Evolutionary conservation across 2,797 vertebrate genomes (phyloP), one percentile per base, ranked within the genome.

Genomic region (Anableps anableps): DNA sequence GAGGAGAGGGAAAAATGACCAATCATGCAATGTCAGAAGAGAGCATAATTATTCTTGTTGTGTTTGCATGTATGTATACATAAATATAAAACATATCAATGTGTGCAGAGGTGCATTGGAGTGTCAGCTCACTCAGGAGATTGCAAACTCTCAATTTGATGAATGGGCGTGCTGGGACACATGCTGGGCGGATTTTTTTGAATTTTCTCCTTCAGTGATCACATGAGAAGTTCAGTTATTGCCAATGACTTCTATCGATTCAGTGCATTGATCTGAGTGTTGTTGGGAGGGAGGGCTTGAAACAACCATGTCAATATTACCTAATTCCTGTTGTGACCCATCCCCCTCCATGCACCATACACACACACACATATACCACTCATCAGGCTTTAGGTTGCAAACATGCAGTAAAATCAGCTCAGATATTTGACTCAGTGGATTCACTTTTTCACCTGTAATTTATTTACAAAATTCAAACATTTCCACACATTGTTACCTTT

Each of bases 171-270:
- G 60, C 45, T 62, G 17, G 38, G 34, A 84, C 79, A 83, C 80
- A 86, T 26, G 6, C 47, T 38, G 75, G 75, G 85, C 80, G 85
- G 82, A 91, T 90, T 47, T 88, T 76, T 2, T 45, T 53, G 83
- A 83, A 92, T 94, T 91, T 94, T 92, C 93, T 86, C 85, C 93
- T 91, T 82, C 86, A 50, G 82, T 84, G 90, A 85, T 89, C 93
- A 88, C 90, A 91, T 88, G 90, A 91, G 90, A 94, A 93, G 92
- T 94, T 94, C 93, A 91, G 91, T 91, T 91, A 90, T 93, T 92
- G 88, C 93, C 92, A 93, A 88, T 94, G 92, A 93, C 93, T 93
- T 85, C 74, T 92, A 95, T 95, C 84, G 95, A 95, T 94, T 76
- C 75, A 80, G 29, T 60, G 75, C 86, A 95, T 93, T 90, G 93